phyloP scores from a whole-genome alignment of 1,140 invertebrate genomes.

The Ceratina japonica region DNA sequence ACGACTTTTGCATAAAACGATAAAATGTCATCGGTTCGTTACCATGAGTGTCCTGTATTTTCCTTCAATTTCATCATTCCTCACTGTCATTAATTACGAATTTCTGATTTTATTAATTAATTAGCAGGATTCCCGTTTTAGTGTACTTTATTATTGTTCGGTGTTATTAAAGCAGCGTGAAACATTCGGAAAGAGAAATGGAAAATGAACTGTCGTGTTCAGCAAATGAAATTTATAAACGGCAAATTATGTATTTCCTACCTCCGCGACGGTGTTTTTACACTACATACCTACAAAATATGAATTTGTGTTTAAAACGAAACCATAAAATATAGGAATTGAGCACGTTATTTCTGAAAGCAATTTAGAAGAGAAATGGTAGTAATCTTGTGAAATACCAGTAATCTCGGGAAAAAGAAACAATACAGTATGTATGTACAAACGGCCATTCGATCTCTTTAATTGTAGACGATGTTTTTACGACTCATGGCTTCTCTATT shows the following conservation, averaged over 20 bases:
- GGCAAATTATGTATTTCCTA: not conserved
- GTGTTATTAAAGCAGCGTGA: not conserved
- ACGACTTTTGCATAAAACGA: not conserved
- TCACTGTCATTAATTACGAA: constrained; percentile 14
- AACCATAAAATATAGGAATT: not conserved
- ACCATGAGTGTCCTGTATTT: not conserved
- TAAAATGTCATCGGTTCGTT: not conserved
- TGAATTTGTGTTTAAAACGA: constrained; percentile 7
- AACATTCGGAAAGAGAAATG: no score
- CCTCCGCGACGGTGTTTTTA: not conserved
- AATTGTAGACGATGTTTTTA: not conserved
- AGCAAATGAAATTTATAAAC: constrained; percentile 5
- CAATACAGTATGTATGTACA: no score
- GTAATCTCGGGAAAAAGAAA: no score
- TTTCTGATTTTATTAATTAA: constrained; percentile 18
- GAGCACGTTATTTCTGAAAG: no score
- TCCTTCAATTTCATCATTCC: constrained; percentile 10
- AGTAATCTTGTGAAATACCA: no score
- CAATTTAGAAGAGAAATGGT: no score
- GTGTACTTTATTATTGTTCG: not conserved
- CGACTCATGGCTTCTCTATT: no score
- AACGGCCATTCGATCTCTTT: not conserved
- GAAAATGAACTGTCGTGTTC: not conserved
- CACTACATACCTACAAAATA: not conserved
- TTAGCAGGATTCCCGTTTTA: not conserved